A percentile compares a stretch with the other conserved stretches of the same genome.
Evolutionary conservation across 1,140 invertebrate species (phyloP).

Genomic region (Lutraria rhynchaena): DNA sequence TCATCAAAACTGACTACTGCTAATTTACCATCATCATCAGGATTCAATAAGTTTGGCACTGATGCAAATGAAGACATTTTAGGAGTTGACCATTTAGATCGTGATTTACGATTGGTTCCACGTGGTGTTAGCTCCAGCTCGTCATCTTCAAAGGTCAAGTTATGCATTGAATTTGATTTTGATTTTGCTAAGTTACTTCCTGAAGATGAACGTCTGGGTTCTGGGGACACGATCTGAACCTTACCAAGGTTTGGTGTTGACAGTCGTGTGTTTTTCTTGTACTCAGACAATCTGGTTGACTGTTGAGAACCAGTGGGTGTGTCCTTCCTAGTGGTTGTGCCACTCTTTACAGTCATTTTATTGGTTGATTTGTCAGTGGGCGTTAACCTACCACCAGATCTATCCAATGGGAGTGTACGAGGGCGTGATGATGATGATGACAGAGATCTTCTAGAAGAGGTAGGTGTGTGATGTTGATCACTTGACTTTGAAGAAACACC

Average conservation of each 20-base stretch:
- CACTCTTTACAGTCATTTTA: not conserved
- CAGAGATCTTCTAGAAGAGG: not conserved
- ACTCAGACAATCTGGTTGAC: constrained; percentile 15
- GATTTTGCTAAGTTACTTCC: constrained; percentile 45
- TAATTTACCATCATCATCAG: constrained; percentile 43
- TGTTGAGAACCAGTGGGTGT: constrained; percentile 13
- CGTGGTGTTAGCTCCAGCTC: constrained; percentile 33
- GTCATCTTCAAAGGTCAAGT: constrained; percentile 29
- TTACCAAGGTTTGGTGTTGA: constrained; percentile 36
- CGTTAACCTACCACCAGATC: constrained; percentile 20
- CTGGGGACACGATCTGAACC: constrained; percentile 4
- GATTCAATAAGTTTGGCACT: constrained; percentile 42
- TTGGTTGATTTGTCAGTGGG: constrained; percentile 46
- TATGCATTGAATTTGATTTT: constrained; percentile 47
- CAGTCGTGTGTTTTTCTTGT: constrained; percentile 36
- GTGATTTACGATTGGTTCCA: constrained; percentile 24
- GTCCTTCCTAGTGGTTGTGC: constrained; percentile 43
- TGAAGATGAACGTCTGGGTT: constrained; percentile 9
- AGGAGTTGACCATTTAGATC: constrained; percentile 41
- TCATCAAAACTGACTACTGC: constrained; percentile 12
- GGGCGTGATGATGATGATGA: constrained; percentile 24
- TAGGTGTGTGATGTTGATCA: constrained; percentile 6
- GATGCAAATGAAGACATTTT: constrained; percentile 34
- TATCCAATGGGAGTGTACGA: constrained; percentile 37
- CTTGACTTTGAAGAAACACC: not conserved